Evolutionary conservation across 2,797 vertebrate species (phyloP).

Genomic region (Rhinatrema bivittatum): DNA sequence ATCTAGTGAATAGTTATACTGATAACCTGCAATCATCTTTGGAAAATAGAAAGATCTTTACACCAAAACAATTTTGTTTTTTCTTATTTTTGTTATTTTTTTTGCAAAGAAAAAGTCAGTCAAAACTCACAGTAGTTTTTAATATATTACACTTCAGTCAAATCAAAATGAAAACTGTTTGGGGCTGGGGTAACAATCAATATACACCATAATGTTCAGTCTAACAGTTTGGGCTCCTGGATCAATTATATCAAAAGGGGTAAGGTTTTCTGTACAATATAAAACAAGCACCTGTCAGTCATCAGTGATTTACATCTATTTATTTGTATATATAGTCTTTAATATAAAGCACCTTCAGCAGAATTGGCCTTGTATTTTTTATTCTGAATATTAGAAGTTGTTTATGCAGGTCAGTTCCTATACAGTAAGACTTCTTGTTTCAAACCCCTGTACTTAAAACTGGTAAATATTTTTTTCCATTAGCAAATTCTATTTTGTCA

Average conservation of each 20-base stretch:
- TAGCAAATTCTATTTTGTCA: too few species aligned
- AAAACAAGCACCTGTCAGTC: conserved; percentile 16
- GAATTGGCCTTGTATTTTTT: conserved; percentile 20
- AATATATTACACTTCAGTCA: conserved; percentile 28
- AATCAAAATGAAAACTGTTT: conserved; percentile 26
- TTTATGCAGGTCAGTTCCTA: too few species aligned
- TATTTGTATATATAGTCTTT: conserved; percentile 24
- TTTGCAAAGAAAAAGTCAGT: conserved; percentile 14
- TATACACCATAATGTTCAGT: neutral
- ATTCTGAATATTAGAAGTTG: conserved; percentile 17
- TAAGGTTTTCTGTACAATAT: conserved; percentile 3
- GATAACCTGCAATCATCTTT: conserved; percentile 38
- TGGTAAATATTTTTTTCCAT: too few species aligned
- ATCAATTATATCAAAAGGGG: conserved; percentile 1
- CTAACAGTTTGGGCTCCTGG: conserved; percentile 6
- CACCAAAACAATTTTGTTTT: conserved; percentile 27
- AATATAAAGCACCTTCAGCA: conserved; percentile 35
- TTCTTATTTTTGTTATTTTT: too few species aligned
- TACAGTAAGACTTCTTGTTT: conserved; percentile 1
- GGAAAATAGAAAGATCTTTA: conserved; percentile 44
- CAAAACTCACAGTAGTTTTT: conserved; percentile 22
- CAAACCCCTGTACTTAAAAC: too few species aligned
- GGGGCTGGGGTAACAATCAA: conserved; percentile 17
- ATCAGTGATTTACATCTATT: conserved; percentile 33
- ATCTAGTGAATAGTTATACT: conserved; percentile 13